A percentile compares a stretch with the other conserved stretches of the same genome.
These are phyloP conservation scores for Phallusia fumigata DNA, from an alignment of 23 tunicate species.

Conservation along the genomic window DNA sequence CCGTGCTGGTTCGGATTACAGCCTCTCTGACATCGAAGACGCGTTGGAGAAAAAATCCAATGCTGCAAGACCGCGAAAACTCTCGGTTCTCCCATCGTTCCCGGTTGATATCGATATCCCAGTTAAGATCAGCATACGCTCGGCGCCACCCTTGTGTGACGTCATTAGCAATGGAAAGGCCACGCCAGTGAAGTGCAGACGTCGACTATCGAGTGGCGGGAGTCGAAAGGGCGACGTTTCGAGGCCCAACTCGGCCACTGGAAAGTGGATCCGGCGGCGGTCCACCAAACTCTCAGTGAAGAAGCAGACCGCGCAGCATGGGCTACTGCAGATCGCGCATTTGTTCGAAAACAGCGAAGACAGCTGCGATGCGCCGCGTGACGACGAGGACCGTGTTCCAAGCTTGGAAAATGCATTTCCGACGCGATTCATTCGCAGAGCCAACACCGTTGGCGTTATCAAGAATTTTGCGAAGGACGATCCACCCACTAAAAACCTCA, in stretches of 20 bases:
- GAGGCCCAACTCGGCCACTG: conserved; percentile 4
- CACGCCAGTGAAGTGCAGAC: background rate
- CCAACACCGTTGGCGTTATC: background rate
- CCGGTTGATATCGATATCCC: conserved; percentile 10
- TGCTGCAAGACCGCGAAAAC: background rate
- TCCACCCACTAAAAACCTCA: background rate
- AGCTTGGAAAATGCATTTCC: background rate
- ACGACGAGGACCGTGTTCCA: background rate
- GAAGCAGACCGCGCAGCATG: conserved; percentile 30
- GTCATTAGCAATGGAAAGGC: background rate
- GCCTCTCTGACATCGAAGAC: conserved; percentile 88
- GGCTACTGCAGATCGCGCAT: conserved; percentile 33
- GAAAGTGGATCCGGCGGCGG: conserved; percentile 18
- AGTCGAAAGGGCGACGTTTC: background rate
- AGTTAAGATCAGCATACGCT: background rate
- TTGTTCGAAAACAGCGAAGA: conserved; percentile 17
- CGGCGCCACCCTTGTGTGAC: background rate
- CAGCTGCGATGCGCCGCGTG: background rate
- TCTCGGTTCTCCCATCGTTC: background rate
- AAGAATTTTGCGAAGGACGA: background rate
- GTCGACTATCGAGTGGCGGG: background rate
- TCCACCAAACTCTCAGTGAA: conserved; percentile 20
- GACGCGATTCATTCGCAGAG: background rate
- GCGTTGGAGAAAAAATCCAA: conserved; percentile 37
- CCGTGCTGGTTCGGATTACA: conserved; percentile 73